A percentile compares a stretch with the other conserved stretches of the same genome.
phyloP scores from a whole-genome alignment of 1,140 invertebrate genomes.

The Drosophila melanica region DNA sequence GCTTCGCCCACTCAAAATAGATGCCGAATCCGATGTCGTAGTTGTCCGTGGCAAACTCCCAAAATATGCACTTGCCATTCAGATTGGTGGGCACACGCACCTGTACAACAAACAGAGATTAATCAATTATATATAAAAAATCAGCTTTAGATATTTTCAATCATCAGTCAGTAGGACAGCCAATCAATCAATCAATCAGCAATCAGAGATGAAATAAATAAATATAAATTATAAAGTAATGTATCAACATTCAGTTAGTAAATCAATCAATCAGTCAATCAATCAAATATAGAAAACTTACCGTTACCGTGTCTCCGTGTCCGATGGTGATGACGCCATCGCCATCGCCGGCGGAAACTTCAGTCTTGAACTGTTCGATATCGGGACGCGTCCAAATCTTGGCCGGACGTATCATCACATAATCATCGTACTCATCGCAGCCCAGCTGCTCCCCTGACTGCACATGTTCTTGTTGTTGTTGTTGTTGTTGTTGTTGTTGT shows the following conservation, averaged over 20 bases:
- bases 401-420: slow-evolving; percentile 89
- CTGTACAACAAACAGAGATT: slow-evolving; percentile 28
- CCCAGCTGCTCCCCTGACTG: slow-evolving; percentile 47
- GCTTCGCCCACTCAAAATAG: slow-evolving; percentile 98
- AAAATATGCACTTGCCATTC: slow-evolving; percentile 97
- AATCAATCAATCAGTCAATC: background rate
- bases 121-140: background rate
- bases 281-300: slow-evolving; percentile 34
- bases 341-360: slow-evolving; percentile 94
- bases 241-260: too few relatives aligned
- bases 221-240: too few relatives aligned
- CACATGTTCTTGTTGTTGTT: slow-evolving; percentile 28
- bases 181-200: too few relatives aligned
- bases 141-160: too few relatives aligned
- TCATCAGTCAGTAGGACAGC: too few relatives aligned
- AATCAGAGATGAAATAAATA: too few relatives aligned
- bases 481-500: slow-evolving; percentile 21
- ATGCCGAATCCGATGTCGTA: slow-evolving; percentile 99
- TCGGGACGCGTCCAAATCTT: slow-evolving; percentile 98
- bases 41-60: slow-evolving; percentile 99
- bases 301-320: slow-evolving; percentile 98
- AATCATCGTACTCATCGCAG: slow-evolving; percentile 83
- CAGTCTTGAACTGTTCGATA: slow-evolving; percentile 95
- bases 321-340: slow-evolving; percentile 95
- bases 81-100: slow-evolving; percentile 98